Conservation (phyloP, 2,888 invertebrate species). For the Antitype chi region DNA sequence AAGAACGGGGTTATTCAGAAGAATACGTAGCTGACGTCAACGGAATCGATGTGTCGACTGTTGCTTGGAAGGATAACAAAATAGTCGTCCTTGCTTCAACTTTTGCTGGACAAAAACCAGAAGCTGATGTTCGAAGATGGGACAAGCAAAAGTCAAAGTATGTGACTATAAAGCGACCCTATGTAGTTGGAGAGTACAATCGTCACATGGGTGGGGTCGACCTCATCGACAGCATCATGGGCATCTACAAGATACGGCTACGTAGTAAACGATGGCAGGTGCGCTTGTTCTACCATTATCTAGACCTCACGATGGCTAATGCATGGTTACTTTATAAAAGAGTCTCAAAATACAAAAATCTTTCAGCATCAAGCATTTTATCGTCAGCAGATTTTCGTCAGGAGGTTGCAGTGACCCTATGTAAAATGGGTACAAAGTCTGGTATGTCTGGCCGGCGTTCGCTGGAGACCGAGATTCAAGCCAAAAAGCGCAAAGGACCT, state of each 20-base stretch:
- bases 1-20: constrained; percentile 1
- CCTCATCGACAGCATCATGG: constrained; percentile 6
- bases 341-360: background rate
- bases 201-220: constrained; percentile 12
- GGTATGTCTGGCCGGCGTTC: background rate
- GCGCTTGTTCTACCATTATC: background rate
- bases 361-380: background rate
- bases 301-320: background rate
- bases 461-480: background rate
- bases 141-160: constrained; percentile 1
- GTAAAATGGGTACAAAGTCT: background rate
- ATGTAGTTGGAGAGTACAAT: constrained; percentile 8
- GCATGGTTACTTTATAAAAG: constrained; percentile 4
- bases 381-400: background rate
- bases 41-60: background rate
- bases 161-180: background rate
- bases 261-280: background rate
- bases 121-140: constrained; percentile 10
- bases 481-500: constrained; percentile 3
- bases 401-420: background rate
- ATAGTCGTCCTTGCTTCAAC: background rate
- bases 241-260: background rate
- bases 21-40: constrained; percentile 8
- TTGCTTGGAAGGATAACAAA: constrained; percentile 2
- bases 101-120: background rate